Conservation (phyloP, 2,113 vertebrate genomes). For the Dicrurus megarhynchus region DNA sequence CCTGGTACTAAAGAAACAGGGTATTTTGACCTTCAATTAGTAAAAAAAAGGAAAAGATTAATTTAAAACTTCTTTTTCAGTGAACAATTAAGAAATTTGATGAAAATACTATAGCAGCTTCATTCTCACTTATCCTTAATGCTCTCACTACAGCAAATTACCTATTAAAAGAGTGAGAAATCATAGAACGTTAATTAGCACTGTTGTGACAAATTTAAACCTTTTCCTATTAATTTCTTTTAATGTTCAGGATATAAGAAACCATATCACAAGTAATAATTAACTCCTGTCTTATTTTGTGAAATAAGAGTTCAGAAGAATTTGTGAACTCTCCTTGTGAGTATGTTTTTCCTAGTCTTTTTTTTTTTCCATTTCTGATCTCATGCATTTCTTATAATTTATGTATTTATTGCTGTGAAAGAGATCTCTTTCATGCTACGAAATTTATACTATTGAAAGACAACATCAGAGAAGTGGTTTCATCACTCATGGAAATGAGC, state of each 20-base stretch:
- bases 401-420: not conserved
- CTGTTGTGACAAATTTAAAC: conserved; percentile 23
- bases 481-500: not conserved
- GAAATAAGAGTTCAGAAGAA: not conserved
- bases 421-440: not conserved
- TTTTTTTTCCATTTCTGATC: not conserved
- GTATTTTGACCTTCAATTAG: conserved; percentile 14
- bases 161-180: conserved; percentile 14
- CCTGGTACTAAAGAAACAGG: not conserved
- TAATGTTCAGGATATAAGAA: conserved; percentile 11
- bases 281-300: conserved; percentile 18
- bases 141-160: conserved; percentile 8
- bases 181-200: conserved; percentile 9
- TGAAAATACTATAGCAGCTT: not conserved
- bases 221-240: conserved; percentile 29
- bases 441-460: not conserved
- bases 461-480: not conserved
- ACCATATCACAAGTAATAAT: conserved; percentile 3
- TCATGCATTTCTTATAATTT: not conserved
- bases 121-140: not conserved
- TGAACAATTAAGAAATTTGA: conserved; percentile 27
- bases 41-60: not conserved
- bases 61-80: not conserved
- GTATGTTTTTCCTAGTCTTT: not conserved
- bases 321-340: not conserved